Conservation (phyloP, 2,797 vertebrate genomes). For the Lepilemur ruficaudatus region DNA sequence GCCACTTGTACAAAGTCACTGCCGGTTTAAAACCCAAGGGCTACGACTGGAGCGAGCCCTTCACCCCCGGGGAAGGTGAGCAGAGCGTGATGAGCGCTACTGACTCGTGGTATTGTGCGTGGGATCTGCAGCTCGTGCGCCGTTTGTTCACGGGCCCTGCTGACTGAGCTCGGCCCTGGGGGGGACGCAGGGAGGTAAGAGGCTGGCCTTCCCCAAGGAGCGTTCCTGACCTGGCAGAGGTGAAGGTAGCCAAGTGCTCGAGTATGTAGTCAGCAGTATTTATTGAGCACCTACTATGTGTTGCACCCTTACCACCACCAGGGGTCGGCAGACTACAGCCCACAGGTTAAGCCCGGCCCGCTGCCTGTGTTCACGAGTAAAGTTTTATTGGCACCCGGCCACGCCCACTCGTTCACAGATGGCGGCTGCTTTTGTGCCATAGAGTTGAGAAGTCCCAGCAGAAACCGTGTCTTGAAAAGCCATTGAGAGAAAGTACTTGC, state of each 20-base stretch:
- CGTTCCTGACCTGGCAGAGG: fast-evolving
- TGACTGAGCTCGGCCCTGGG: background rate
- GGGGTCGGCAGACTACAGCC: background rate
- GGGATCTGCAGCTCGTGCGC: fast-evolving
- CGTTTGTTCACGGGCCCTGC: background rate
- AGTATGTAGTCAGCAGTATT: background rate
- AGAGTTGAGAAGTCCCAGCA: background rate
- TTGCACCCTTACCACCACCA: background rate
- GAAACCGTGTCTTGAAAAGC: background rate
- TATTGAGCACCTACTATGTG: fast-evolving
- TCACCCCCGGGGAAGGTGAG: conserved; percentile 85
- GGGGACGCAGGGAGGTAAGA: too few relatives aligned
- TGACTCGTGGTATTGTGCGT: too few relatives aligned
- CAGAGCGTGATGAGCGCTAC: background rate
- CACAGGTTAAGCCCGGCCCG: background rate
- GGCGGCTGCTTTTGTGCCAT: background rate
- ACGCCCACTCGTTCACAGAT: background rate
- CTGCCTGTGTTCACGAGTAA: background rate
- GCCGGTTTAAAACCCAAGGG: conserved; percentile 84
- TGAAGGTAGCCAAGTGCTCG: fast-evolving
- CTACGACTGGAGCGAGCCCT: conserved; percentile 87
- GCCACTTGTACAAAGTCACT: conserved; percentile 93
- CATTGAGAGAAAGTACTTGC: background rate
- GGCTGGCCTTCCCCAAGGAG: fast-evolving
- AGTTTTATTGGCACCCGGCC: background rate